These are phyloP conservation scores for Brenthis ino DNA, from an alignment of 2,888 invertebrate species.

Conservation along the genomic window DNA sequence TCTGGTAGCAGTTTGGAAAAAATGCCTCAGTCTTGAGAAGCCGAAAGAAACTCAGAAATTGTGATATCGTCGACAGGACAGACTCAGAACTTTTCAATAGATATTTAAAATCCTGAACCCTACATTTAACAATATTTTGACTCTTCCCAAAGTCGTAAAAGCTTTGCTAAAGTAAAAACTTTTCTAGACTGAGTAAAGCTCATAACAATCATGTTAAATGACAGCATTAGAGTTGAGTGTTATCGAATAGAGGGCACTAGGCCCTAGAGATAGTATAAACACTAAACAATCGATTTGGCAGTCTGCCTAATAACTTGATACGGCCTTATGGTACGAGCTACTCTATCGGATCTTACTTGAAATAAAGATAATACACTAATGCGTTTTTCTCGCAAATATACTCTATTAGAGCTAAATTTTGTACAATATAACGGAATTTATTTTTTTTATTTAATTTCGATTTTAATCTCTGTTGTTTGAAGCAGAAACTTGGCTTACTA, in stretches of 20 bases:
- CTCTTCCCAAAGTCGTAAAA: background rate
- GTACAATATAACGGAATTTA: background rate
- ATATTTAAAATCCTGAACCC: too few relatives aligned
- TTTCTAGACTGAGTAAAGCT: background rate
- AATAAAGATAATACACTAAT: conserved; percentile 18
- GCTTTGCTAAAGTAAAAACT: background rate
- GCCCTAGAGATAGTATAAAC: conserved; percentile 36
- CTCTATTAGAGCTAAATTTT: background rate
- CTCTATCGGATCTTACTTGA: conserved; percentile 17
- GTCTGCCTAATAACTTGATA: conserved; percentile 46
- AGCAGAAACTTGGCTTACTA: too few relatives aligned
- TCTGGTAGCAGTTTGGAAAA: too few relatives aligned
- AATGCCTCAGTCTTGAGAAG: too few relatives aligned
- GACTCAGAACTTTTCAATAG: too few relatives aligned
- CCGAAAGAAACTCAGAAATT: too few relatives aligned
- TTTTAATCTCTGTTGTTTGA: too few relatives aligned
- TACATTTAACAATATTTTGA: too few relatives aligned
- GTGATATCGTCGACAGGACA: too few relatives aligned
- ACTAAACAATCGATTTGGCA: conserved; percentile 59
- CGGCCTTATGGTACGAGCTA: conserved; percentile 22
- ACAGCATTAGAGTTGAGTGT: conserved; percentile 34
- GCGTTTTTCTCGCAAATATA: conserved; percentile 19
- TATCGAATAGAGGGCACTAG: conserved; percentile 38
- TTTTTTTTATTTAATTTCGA: too few relatives aligned
- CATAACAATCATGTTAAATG: background rate